These are phyloP conservation scores for Pelmatolapia mariae DNA, from an alignment of 2,113 vertebrate species.

Conservation along the genomic window DNA sequence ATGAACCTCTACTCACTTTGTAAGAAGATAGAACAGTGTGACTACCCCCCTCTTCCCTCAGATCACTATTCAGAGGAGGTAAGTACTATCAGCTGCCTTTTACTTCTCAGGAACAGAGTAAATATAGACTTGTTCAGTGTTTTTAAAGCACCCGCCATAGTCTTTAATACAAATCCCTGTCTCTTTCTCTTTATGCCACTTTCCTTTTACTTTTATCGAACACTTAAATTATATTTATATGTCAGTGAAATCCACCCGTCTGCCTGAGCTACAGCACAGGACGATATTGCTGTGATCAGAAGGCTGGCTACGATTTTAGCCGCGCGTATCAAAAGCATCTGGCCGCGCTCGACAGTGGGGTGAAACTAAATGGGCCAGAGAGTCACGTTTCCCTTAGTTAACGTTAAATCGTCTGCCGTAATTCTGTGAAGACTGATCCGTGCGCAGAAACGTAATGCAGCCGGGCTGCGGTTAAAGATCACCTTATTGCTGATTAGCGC, in stretches of 20 bases:
- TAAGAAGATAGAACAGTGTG: constrained; percentile 99
- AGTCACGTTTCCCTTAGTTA: constrained; percentile 55
- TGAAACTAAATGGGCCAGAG: constrained; percentile 31
- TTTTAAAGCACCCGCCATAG: neutral
- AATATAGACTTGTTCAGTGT: neutral
- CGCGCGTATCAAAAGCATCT: constrained; percentile 61
- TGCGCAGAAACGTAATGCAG: constrained; percentile 34
- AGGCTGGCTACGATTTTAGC: constrained; percentile 41
- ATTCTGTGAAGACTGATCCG: constrained; percentile 19
- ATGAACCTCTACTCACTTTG: constrained; percentile 98
- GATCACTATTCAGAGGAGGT: constrained; percentile 99
- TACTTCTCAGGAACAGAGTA: neutral
- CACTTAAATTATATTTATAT: neutral
- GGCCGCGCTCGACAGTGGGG: constrained; percentile 22
- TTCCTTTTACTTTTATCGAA: constrained; percentile 9
- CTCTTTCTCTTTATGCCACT: neutral
- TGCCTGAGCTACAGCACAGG: constrained; percentile 1
- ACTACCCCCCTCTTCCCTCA: constrained; percentile 97
- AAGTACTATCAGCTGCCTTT: constrained; percentile 4
- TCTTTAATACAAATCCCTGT: neutral
- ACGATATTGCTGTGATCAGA: constrained; percentile 57
- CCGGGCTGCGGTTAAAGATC: constrained; percentile 41
- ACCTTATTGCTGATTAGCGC: constrained; percentile 47
- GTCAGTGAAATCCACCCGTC: constrained; percentile 19
- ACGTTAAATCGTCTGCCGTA: constrained; percentile 49